Evolutionary conservation across 1,140 invertebrate species (phyloP).

Genomic region (Orchestia grillus): DNA sequence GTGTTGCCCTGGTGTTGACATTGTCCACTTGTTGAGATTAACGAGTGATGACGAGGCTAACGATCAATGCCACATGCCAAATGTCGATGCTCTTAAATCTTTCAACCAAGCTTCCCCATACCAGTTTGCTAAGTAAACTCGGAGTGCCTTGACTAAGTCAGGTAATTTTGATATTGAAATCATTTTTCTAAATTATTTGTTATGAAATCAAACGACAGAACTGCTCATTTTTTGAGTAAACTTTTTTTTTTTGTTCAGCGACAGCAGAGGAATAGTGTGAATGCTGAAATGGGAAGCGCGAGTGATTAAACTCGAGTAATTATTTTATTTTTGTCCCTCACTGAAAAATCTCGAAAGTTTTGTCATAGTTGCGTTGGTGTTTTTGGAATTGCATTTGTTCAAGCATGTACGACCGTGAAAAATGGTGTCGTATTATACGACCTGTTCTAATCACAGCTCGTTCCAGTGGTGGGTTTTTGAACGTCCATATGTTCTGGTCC

Average conservation of each 20-base stretch:
- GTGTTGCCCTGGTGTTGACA: not conserved
- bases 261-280: too few species aligned
- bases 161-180: not conserved
- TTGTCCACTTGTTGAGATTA: not conserved
- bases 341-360: not conserved
- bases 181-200: not conserved
- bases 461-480: not conserved
- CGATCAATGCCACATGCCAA: not conserved
- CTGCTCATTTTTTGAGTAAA: not conserved
- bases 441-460: not conserved
- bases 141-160: not conserved
- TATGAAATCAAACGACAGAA: not conserved
- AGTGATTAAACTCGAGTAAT: too few species aligned
- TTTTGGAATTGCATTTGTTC: not conserved
- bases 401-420: not conserved
- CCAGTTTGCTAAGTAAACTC: not conserved
- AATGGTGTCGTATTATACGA: not conserved
- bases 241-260: too few species aligned
- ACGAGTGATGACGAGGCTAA: not conserved
- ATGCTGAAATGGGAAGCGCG: too few species aligned
- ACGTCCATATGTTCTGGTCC: not conserved
- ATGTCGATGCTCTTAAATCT: not conserved
- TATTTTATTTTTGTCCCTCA: too few species aligned
- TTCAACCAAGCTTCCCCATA: not conserved
- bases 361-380: not conserved